Base-by-base conservation (phyloP, 1,140 invertebrate genomes). In the Bombyx mandarina region DNA sequence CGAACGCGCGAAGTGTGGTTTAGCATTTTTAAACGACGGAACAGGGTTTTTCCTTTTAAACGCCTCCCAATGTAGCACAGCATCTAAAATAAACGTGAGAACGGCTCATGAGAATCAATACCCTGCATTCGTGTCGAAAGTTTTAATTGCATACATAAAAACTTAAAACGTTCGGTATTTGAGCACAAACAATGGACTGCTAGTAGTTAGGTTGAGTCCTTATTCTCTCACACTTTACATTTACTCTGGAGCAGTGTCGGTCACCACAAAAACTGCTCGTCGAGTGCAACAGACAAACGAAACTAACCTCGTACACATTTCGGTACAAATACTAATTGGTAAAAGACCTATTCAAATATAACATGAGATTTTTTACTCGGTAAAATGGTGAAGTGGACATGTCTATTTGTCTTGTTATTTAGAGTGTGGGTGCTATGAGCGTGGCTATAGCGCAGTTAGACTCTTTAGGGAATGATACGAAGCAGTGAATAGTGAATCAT, bases 301-400 rank as follows among this genome's bases (percentile, higher is more conserved):
- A 67, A 63, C 67, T 66, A 68, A 73, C 71, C 65, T 70, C 72
- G 66, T 79, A 73, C 46, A 51, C 51, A 53, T 79, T 81, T 85
- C 76, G 80, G 79, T 83, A 77, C 75, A 82, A 85, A 85, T 80
- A 83, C 77, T 83, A 86, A 86, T 86, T 84, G 80, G 80, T 85
- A 83, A 83, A 83, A 85, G 80, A 76, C 83, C 81, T 85, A 79
- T 75, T 74, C 80, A 86, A 83, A 86, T 80, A 86, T 53, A 63
- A 79, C 74, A 76, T 77, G 83, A 77, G 76, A 82, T 82, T 82
- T 84, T 86, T 86, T 83, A 84, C 80, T 78, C 58, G 69, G 79
- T 86, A 82, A 84, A 35, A 84, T 84, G 83, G 79, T 84, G 81
- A 81, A 86, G 80, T 85, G 83, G 79, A 83, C 75, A 83, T 76